Percentiles rank a stretch among this genome's conserved stretches.
Evolutionary conservation across 2,888 invertebrate genomes (phyloP).

Genomic region (Idaea dimidiata): DNA sequence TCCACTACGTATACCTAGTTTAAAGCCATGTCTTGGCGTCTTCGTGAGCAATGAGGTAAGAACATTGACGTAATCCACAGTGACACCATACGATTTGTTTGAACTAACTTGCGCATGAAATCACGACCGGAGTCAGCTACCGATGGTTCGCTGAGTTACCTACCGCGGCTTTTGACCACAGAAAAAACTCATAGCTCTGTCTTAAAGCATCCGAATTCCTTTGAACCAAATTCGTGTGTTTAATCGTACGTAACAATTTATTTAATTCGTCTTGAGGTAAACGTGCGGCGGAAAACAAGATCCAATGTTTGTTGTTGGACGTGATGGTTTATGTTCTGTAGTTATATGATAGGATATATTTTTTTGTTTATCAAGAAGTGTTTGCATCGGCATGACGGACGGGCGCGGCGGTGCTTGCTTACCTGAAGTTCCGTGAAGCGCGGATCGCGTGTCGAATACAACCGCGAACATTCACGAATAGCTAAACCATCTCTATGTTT

Average conservation of each 20-base stretch:
- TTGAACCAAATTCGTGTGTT: constrained; percentile 73
- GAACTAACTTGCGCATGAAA: constrained; percentile 77
- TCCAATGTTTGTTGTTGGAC: constrained; percentile 29
- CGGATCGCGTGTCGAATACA: constrained; percentile 63
- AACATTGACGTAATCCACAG: constrained; percentile 62
- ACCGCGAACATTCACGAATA: constrained; percentile 56
- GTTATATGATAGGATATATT: constrained; percentile 30
- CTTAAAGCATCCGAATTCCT: constrained; percentile 72
- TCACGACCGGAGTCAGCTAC: constrained; percentile 70
- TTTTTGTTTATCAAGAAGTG: constrained; percentile 39
- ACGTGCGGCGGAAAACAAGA: constrained; percentile 30
- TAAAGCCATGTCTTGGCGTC: background rate
- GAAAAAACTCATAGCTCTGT: constrained; percentile 66
- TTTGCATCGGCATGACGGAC: constrained; percentile 2
- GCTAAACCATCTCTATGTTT: constrained; percentile 42
- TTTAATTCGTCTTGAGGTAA: constrained; percentile 59
- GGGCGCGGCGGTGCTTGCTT: constrained; percentile 45
- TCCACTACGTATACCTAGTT: constrained; percentile 13
- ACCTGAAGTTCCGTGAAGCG: constrained; percentile 71
- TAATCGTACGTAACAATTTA: constrained; percentile 76
- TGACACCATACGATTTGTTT: constrained; percentile 80
- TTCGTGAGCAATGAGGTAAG: constrained; percentile 50
- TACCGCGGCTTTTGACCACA: constrained; percentile 66
- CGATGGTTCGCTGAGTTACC: constrained; percentile 78
- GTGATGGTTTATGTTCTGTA: constrained; percentile 29